Conservation (phyloP, 2,797 vertebrate species). For the Enteromius viviparus region DNA sequence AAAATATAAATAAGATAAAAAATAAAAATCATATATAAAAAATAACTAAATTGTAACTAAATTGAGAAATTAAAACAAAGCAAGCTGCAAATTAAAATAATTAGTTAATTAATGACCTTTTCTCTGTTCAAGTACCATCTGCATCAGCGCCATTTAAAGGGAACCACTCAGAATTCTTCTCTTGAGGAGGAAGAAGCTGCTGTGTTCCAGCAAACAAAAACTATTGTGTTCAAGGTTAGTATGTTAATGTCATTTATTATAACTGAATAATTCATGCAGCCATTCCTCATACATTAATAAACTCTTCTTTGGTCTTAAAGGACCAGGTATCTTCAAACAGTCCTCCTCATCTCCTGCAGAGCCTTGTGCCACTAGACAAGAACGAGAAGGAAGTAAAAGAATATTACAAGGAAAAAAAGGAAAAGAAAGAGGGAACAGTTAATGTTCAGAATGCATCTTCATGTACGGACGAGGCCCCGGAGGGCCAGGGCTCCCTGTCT, state of each 20-base stretch:
- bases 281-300: background rate
- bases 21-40: background rate
- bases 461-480: constrained; percentile 32
- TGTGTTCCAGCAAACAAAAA: constrained; percentile 40
- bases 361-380: constrained; percentile 24
- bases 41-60: no score
- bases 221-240: constrained; percentile 60
- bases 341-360: constrained; percentile 43
- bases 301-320: constrained; percentile 28
- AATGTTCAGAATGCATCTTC: background rate
- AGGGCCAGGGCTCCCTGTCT: constrained; percentile 34
- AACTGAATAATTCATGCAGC: background rate
- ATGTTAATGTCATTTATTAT: background rate
- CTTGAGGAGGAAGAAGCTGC: constrained; percentile 44
- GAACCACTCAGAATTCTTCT: constrained; percentile 8
- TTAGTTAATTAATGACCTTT: background rate
- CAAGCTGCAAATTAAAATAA: background rate
- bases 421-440: background rate
- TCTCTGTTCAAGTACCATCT: constrained; percentile 53
- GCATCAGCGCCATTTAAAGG: constrained; percentile 56
- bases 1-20: background rate
- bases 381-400: constrained; percentile 22
- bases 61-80: background rate
- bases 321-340: constrained; percentile 4
- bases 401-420: background rate